Evolutionary conservation across 37 sponge, comb jelly and placozoan genomes (phyloP).

Genomic region (Dysidea cf. avara): DNA sequence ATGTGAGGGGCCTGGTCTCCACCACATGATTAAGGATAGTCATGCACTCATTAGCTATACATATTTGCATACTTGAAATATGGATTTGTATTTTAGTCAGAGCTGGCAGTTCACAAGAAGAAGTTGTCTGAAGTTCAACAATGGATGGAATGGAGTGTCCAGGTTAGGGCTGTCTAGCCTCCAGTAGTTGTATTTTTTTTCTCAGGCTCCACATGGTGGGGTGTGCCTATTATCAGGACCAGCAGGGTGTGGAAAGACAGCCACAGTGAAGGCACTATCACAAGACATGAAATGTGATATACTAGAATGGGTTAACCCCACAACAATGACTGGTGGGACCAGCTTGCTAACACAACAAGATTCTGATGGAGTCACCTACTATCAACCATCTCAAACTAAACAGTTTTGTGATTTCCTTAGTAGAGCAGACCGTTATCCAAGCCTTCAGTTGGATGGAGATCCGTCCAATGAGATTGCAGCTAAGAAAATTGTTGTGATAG

Average conservation of each 20-base stretch:
- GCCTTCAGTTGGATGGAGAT: conserved; percentile 36
- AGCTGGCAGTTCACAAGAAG: conserved; percentile 86
- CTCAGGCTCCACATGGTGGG: conserved; percentile 11
- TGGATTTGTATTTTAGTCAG: conserved; percentile 37
- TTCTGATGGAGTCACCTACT: conserved; percentile 14
- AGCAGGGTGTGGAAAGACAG: conserved; percentile 85
- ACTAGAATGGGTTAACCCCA: conserved; percentile 69
- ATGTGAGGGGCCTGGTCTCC: too few species aligned
- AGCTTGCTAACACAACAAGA: too few species aligned
- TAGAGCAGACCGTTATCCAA: conserved; percentile 58
- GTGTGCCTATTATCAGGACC: conserved; percentile 78
- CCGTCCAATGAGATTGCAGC: conserved; percentile 1
- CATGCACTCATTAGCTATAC: too few species aligned
- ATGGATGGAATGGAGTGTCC: conserved; percentile 40
- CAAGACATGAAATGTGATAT: conserved; percentile 47
- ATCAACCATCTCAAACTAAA: conserved; percentile 56
- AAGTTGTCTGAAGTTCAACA: conserved; percentile 68
- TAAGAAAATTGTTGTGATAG: conserved; percentile 61
- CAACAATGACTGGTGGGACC: neutral
- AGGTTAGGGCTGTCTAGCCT: neutral
- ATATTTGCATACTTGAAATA: too few species aligned
- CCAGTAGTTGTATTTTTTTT: neutral
- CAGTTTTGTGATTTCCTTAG: conserved; percentile 66
- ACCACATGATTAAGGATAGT: too few species aligned
- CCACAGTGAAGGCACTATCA: conserved; percentile 65